phyloP scores from a whole-genome alignment of 2,797 vertebrate species.

The Spheniscus humboldti region DNA sequence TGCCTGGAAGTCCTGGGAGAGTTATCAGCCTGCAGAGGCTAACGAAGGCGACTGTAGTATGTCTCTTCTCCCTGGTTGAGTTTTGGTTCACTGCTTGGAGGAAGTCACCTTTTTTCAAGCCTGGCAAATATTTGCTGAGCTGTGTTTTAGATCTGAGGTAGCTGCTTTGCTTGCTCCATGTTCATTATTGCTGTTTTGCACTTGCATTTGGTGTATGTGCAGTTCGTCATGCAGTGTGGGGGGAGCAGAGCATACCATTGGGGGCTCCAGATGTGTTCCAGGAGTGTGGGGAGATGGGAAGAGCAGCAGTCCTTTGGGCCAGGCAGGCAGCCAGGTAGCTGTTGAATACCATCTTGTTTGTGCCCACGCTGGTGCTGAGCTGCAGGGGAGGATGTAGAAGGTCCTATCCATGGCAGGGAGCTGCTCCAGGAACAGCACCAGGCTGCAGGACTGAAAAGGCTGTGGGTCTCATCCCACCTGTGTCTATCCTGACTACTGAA shows the following conservation, averaged over 20 bases:
- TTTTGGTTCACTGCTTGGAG: neutral
- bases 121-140: neutral
- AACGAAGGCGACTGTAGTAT: fast-evolving
- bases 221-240: neutral
- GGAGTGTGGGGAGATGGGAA: neutral
- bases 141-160: neutral
- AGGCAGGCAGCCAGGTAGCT: neutral
- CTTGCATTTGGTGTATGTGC: neutral
- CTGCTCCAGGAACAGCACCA: neutral
- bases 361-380: neutral
- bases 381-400: neutral
- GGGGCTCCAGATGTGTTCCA: neutral
- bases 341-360: neutral
- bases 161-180: neutral
- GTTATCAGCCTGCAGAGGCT: neutral
- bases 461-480: neutral
- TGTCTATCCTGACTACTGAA: neutral
- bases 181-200: neutral
- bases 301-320: neutral
- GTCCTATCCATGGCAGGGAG: neutral
- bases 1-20: neutral
- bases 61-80: neutral
- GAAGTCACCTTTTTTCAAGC: neutral
- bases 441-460: neutral
- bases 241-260: fast-evolving